Conservation (phyloP, 35 echinoderm and acorn worm genomes). For the Apostichopus californicus region DNA sequence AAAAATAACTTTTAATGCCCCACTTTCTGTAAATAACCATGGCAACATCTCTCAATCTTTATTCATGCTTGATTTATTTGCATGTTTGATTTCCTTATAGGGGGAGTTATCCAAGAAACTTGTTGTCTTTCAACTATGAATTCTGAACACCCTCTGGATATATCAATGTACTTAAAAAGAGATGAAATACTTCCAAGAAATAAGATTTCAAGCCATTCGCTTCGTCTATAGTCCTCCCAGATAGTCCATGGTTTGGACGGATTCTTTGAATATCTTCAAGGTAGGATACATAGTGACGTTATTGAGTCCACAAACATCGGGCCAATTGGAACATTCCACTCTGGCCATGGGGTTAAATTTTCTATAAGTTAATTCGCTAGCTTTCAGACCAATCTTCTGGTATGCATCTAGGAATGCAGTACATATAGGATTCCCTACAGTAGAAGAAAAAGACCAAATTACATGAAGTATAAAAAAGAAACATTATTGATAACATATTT, state of each 20-base stretch:
- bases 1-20: background rate
- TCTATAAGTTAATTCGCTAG: background rate
- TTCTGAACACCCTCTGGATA: no score
- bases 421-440: conserved; percentile 76
- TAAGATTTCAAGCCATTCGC: background rate
- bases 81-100: no score
- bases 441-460: background rate
- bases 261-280: conserved; percentile 65
- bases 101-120: no score
- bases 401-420: conserved; percentile 74
- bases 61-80: no score
- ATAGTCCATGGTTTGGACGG: conserved; percentile 54
- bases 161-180: background rate
- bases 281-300: conserved; percentile 84
- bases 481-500: no score
- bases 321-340: conserved; percentile 91
- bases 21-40: no score
- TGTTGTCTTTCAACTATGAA: no score
- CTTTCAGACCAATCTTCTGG: conserved; percentile 51
- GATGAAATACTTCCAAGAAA: conserved; percentile 23
- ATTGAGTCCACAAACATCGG: conserved; percentile 86
- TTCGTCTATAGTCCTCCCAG: conserved; percentile 55
- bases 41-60: no score
- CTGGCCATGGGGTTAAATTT: conserved; percentile 64
- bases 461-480: background rate